Conservation (phyloP, 1,140 invertebrate genomes). For the Ridgeia piscesae region DNA sequence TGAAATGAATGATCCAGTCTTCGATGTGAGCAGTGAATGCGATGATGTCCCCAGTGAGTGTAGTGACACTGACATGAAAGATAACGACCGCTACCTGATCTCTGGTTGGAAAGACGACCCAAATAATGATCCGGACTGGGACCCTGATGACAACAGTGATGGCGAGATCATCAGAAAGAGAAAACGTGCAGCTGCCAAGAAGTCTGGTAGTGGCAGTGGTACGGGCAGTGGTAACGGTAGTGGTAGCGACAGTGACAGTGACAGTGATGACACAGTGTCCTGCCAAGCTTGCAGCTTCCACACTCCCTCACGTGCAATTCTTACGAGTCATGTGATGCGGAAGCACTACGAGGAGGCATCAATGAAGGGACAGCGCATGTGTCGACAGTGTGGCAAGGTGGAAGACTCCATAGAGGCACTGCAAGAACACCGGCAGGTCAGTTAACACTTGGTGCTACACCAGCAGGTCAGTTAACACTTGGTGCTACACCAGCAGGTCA, state of each 20-base stretch:
- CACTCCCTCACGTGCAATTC: background rate
- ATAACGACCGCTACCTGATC: background rate
- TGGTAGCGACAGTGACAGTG: no score
- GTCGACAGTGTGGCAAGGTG: background rate
- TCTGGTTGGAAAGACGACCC: background rate
- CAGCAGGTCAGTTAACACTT: no score
- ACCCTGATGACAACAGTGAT: background rate
- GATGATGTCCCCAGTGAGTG: background rate
- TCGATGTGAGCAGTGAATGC: background rate
- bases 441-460: background rate
- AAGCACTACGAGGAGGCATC: background rate
- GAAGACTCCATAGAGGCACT: background rate
- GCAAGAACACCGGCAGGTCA: background rate
- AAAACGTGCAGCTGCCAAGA: background rate
- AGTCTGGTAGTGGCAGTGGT: no score
- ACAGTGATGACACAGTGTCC: background rate
- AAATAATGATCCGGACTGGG: background rate
- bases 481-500: no score
- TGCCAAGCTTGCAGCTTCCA: background rate
- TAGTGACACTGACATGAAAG: background rate
- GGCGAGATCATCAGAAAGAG: background rate
- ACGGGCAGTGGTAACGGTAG: no score
- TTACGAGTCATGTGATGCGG: background rate
- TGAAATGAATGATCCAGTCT: background rate
- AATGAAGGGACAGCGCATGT: background rate